A percentile compares a stretch with the other conserved stretches of the same genome.
phyloP scores from a whole-genome alignment of 2,888 invertebrate species.

The Drosophila barbarae region DNA sequence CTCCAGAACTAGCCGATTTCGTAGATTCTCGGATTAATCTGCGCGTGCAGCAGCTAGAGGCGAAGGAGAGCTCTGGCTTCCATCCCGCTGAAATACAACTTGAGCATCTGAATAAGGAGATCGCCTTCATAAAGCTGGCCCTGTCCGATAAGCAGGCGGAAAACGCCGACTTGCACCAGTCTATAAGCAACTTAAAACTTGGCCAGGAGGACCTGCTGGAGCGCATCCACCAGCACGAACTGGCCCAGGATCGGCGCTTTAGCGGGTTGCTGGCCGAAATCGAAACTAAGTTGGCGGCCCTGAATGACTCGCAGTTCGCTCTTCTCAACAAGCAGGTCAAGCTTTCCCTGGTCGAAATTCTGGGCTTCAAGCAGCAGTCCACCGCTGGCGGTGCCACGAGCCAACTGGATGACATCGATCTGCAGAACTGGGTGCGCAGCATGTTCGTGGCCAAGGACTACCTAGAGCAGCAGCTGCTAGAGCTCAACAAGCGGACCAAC shows the following conservation, averaged over 20 bases:
- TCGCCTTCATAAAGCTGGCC: constrained; percentile 82
- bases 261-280: constrained; percentile 74
- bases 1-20: constrained; percentile 69
- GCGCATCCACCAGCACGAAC: constrained; percentile 72
- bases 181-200: constrained; percentile 69
- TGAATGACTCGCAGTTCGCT: constrained; percentile 80
- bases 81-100: constrained; percentile 79
- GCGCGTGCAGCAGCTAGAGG: constrained; percentile 11
- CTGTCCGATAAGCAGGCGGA: constrained; percentile 81
- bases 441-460: constrained; percentile 84
- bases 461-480: constrained; percentile 82
- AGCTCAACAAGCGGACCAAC: constrained; percentile 80
- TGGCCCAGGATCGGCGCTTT: constrained; percentile 70
- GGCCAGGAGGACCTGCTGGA: constrained; percentile 70
- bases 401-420: constrained; percentile 80
- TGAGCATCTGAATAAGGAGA: constrained; percentile 81
- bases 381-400: constrained; percentile 63
- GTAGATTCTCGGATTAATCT: constrained; percentile 68
- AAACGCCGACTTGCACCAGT: constrained; percentile 74
- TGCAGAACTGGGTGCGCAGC: constrained; percentile 83
- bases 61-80: constrained; percentile 49
- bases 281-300: constrained; percentile 66
- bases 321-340: constrained; percentile 82
- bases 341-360: constrained; percentile 81
- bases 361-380: constrained; percentile 79